Conservation (phyloP, 2,888 invertebrate species). For the Lucinisca nassula region DNA sequence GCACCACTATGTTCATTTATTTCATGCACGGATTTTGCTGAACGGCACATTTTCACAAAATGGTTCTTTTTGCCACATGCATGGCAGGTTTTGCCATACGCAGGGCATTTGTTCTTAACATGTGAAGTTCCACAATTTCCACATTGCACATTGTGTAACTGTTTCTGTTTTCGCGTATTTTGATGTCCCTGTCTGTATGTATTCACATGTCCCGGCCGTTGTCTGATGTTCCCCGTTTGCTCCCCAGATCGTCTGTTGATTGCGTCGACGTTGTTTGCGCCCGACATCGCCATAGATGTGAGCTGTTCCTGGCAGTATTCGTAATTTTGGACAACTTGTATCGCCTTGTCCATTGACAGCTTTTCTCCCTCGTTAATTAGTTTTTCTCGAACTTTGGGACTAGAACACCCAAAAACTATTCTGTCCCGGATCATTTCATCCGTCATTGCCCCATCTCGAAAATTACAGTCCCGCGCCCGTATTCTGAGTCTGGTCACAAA, state of each 20-base stretch:
- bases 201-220: neutral
- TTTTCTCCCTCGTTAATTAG: constrained; percentile 27
- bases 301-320: constrained; percentile 38
- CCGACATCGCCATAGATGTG: constrained; percentile 10
- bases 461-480: constrained; percentile 19
- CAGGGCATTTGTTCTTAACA: neutral
- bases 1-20: neutral
- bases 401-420: constrained; percentile 30
- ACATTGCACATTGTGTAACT: neutral
- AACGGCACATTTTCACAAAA: neutral
- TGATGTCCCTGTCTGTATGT: neutral
- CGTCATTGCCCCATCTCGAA: neutral
- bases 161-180: neutral
- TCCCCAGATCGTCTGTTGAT: neutral
- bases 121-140: neutral
- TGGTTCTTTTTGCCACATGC: neutral
- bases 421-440: constrained; percentile 45
- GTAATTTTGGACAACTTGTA: constrained; percentile 29
- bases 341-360: constrained; percentile 38
- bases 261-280: neutral
- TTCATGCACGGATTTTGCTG: neutral
- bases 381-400: constrained; percentile 34
- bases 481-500: constrained; percentile 26
- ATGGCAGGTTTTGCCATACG: neutral
- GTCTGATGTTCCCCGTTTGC: neutral